phyloP scores from a whole-genome alignment of 2,888 invertebrate genomes.

The Drosophila eohydei region DNA sequence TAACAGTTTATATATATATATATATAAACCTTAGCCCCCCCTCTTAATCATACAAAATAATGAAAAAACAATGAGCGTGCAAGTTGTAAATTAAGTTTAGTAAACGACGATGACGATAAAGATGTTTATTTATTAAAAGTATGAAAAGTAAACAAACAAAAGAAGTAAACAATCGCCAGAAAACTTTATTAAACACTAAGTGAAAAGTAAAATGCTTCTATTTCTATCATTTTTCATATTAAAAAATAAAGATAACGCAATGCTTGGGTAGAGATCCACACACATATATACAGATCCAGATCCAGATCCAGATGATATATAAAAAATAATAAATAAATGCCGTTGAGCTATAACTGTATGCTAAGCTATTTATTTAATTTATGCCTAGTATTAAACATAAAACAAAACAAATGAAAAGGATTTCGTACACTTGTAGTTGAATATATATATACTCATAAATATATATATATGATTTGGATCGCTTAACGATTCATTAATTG shows the following conservation, averaged over 20 bases:
- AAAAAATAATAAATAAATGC: constrained; percentile 60
- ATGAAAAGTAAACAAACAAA: constrained; percentile 29
- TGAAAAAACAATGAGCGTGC: constrained; percentile 31
- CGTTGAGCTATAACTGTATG: constrained; percentile 71
- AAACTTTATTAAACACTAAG: constrained; percentile 63
- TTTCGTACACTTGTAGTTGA: constrained; percentile 70
- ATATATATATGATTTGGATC: constrained; percentile 48
- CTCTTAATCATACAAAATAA: constrained; percentile 30
- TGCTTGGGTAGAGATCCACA: constrained; percentile 49
- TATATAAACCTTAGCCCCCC: constrained; percentile 22
- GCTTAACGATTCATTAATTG: constrained; percentile 68
- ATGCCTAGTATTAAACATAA: constrained; percentile 73
- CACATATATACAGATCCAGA: constrained; percentile 14
- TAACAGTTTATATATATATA: constrained; percentile 4
- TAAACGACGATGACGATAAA: constrained; percentile 46
- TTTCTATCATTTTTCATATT: constrained; percentile 56
- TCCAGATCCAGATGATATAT: constrained; percentile 57
- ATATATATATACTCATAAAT: constrained; percentile 19
- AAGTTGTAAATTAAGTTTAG: constrained; percentile 71
- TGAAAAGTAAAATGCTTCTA: constrained; percentile 55
- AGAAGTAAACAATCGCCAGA: constrained; percentile 29
- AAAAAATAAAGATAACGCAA: constrained; percentile 43
- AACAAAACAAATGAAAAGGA: constrained; percentile 33
- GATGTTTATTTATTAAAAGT: constrained; percentile 64
- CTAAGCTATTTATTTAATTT: constrained; percentile 78